Conservation (phyloP, 1,140 invertebrate species). For the Leptinotarsa undecemlineata region DNA sequence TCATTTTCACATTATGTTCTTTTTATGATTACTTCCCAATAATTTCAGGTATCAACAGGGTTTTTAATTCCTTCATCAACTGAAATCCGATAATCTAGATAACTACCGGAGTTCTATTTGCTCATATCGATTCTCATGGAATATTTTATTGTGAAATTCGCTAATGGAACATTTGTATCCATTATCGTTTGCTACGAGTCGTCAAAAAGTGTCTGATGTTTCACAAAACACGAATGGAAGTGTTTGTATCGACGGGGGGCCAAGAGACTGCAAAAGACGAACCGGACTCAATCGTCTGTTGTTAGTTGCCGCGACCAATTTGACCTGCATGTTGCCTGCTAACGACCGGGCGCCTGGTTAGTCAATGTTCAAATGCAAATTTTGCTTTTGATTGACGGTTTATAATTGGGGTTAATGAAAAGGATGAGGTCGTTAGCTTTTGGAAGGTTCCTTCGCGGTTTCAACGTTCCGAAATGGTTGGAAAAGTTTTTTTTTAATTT, state of each 20-base stretch:
- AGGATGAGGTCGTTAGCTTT: too few species aligned
- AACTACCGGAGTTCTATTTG: too few species aligned
- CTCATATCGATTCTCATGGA: too few species aligned
- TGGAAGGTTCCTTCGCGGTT: too few species aligned
- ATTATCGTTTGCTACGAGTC: not conserved
- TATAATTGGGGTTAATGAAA: not conserved
- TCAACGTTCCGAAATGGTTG: too few species aligned
- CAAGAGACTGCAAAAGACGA: not conserved
- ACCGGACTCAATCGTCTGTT: not conserved
- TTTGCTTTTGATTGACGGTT: not conserved
- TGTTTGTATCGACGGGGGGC: conserved; percentile 3
- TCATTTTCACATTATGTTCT: too few species aligned
- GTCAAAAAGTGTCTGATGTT: not conserved
- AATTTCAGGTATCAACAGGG: too few species aligned
- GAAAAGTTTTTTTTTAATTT: too few species aligned
- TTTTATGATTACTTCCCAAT: too few species aligned
- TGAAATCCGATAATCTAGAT: too few species aligned
- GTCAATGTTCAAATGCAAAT: conserved; percentile 3
- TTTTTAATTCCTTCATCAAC: too few species aligned
- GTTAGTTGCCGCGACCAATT: not conserved
- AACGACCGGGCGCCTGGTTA: not conserved
- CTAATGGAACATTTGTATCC: not conserved
- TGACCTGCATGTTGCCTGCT: not conserved
- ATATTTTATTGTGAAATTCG: not conserved
- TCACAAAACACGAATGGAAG: not conserved